A percentile compares a stretch with the other conserved stretches of the same genome.
These are phyloP conservation scores for Laticauda colubrina DNA, from an alignment of 2,113 vertebrate genomes.

Conservation along the genomic window DNA sequence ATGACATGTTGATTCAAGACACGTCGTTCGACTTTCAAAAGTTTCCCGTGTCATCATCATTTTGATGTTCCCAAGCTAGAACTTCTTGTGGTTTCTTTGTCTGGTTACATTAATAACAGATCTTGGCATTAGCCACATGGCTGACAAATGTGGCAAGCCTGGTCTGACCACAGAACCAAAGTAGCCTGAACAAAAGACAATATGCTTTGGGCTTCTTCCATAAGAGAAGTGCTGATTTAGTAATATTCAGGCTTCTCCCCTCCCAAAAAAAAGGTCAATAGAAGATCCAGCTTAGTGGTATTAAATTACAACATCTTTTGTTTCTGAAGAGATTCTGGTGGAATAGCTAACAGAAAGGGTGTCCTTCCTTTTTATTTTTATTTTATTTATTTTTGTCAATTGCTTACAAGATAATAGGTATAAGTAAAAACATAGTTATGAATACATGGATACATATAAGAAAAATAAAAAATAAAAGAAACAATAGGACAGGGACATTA, in stretches of 20 bases:
- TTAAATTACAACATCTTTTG: background rate
- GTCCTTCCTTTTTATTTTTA: background rate
- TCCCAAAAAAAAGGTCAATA: background rate
- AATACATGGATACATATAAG: too few relatives aligned
- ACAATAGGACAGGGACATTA: too few relatives aligned
- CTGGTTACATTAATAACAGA: background rate
- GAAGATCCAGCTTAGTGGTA: background rate
- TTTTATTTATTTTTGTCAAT: too few relatives aligned
- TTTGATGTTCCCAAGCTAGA: constrained; percentile 21
- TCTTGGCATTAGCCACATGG: background rate
- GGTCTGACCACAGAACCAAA: background rate
- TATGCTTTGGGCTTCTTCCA: background rate
- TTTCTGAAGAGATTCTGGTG: background rate
- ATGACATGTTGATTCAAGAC: constrained; percentile 11
- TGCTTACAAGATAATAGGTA: too few relatives aligned
- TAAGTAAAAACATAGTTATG: too few relatives aligned
- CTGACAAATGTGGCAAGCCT: constrained; percentile 12
- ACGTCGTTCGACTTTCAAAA: background rate
- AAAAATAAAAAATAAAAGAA: too few relatives aligned
- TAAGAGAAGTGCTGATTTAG: background rate
- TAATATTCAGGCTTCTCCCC: background rate
- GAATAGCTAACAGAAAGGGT: background rate
- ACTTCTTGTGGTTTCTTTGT: constrained; percentile 13
- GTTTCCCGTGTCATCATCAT: background rate
- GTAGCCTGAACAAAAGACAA: background rate